Base-by-base conservation (phyloP, 1,140 invertebrate species). In the Drosophila chauvacae region DNA sequence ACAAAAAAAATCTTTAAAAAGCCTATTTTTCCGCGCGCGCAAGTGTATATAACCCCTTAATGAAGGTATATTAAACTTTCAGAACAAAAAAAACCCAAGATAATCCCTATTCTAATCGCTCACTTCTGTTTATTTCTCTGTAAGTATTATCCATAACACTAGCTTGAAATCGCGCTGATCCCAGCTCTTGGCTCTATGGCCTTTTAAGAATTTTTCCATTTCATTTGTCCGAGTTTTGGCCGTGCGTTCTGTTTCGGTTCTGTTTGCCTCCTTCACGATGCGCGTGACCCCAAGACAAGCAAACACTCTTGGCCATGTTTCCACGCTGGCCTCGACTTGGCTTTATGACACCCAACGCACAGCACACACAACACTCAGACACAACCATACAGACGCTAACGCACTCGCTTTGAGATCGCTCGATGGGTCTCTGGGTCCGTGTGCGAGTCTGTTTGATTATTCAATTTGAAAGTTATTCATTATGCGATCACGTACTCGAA, bases 381-480 rank as follows among this genome's bases (percentile, higher is more conserved):
- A 56, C 51, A 42, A 42, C 58, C 28, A 28, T 28, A 68, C 20
- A 10, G 13, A 51, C 48, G 16, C 48, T 13, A 11, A 68, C 35
- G 39, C 47, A 51, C 42, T 42, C 41, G 39, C 35, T 7, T 37
- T 20, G 23, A 61, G 37, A 61, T 80, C 77, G n/a, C n/a, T 75
- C 69, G 66, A 78, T 77, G 59, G 72, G 51, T 68, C 57, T 23
- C 30, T 42, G 41, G 4, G 30, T 59, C 20, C 55, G 41, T 64
- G 71, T 64, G 63, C 53, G 53, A 62, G 70, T 76, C 80, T 79
- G 86, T 88, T 88, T 88, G 85, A 88, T 88, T 83, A 88, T 88
- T 88, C 85, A 88, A 88, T 88, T 88, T 88, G 85, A 88, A 88
- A 90, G 85, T 88, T 88, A 88, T 88, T 88, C 85, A 90, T 90